Percentiles rank a stretch among this genome's conserved stretches.
Conservation (phyloP, 2,888 invertebrate genomes). For the Caprella mutica region DNA sequence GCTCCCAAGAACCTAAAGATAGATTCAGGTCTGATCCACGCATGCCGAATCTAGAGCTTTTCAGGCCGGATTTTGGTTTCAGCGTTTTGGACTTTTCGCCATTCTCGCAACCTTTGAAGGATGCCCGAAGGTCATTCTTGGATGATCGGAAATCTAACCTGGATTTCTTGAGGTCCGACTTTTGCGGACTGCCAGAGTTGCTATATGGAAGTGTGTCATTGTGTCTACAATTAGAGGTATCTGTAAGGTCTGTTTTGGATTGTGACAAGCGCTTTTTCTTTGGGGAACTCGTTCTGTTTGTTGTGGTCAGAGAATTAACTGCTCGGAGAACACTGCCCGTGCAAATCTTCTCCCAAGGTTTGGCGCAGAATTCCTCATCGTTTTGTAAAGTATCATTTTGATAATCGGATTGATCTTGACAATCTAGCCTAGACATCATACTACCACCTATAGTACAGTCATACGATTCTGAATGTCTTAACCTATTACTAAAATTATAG, state of each 20-base stretch:
- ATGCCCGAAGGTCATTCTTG: conserved; percentile 23
- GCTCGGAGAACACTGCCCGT: conserved; percentile 30
- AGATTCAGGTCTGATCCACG: conserved; percentile 19
- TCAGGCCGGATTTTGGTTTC: conserved; percentile 16
- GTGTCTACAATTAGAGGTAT: conserved; percentile 8
- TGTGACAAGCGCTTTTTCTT: conserved; percentile 12
- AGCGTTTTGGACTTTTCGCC: neutral
- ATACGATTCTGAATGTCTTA: conserved; percentile 27
- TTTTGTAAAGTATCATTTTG: neutral
- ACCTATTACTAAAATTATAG: conserved; percentile 1
- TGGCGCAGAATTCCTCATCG: conserved; percentile 2
- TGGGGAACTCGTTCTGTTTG: conserved; percentile 12
- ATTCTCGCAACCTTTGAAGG: conserved; percentile 20
- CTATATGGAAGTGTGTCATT: conserved; percentile 11
- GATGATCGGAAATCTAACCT: conserved; percentile 18
- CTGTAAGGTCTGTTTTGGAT: conserved; percentile 1
- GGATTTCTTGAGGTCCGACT: neutral
- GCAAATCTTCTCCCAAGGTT: conserved; percentile 32
- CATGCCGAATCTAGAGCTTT: conserved; percentile 15
- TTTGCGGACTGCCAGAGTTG: no score
- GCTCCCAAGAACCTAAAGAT: conserved; percentile 7
- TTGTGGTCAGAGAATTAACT: conserved; percentile 22
- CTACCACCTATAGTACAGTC: conserved; percentile 24
- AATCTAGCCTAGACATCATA: conserved; percentile 6
- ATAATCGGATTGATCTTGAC: neutral